Percentiles rank a stretch among this genome's conserved stretches.
phyloP scores from a whole-genome alignment of 2,797 vertebrate genomes.

The Ptychobarbus kaznakovi region DNA sequence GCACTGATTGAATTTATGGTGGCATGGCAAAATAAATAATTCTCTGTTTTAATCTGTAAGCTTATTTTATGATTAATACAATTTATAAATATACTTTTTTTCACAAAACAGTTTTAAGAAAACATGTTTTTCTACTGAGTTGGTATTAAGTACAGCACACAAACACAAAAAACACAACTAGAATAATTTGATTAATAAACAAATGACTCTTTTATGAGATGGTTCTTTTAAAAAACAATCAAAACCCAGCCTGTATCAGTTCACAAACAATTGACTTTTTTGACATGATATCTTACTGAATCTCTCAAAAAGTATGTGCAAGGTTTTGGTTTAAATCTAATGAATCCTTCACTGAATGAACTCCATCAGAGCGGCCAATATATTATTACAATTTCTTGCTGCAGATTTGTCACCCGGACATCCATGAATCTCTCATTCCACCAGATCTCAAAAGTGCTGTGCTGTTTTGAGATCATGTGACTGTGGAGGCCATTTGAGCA shows the following conservation, averaged over 20 bases:
- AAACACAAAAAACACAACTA: not conserved
- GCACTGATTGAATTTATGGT: not conserved
- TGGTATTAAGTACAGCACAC: not conserved
- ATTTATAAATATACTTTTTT: not conserved
- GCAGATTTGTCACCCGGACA: not conserved
- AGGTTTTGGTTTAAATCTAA: not conserved
- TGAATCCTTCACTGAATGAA: not conserved
- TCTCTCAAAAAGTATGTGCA: too few species aligned
- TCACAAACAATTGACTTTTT: too few species aligned
- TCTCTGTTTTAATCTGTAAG: not conserved
- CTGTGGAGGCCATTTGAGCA: not conserved
- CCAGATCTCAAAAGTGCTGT: not conserved
- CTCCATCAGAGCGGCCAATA: not conserved
- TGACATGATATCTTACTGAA: too few species aligned
- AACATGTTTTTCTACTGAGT: not conserved
- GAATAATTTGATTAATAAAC: too few species aligned
- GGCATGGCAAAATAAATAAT: not conserved
- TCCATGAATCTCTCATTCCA: not conserved
- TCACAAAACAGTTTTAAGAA: not conserved
- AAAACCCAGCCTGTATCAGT: too few species aligned
- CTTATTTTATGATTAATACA: not conserved
- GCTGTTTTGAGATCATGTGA: not conserved
- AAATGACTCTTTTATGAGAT: too few species aligned
- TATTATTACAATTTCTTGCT: not conserved
- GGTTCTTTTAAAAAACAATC: too few species aligned